Evolutionary conservation across 92 coral and sea anemone species (phyloP).

Genomic region (Porites rus): DNA sequence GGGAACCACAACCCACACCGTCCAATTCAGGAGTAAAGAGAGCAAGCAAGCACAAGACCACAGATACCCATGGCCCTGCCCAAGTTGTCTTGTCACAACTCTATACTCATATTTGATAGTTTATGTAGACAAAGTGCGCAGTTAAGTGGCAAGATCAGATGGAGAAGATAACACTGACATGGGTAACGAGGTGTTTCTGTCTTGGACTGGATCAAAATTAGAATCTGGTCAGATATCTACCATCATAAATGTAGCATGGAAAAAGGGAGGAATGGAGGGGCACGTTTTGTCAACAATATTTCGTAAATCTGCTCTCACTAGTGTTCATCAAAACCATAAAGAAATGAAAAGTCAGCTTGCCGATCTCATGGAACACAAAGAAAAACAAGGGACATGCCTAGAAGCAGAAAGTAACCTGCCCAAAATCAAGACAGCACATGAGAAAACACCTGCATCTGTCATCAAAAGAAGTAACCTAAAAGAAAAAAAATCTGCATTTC

Average conservation of each 20-base stretch:
- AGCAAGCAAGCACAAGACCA: slow-evolving; percentile 4
- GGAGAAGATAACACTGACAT: not conserved
- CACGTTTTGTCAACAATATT: slow-evolving; percentile 27
- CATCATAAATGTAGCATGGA: slow-evolving; percentile 43
- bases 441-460: not conserved
- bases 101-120: slow-evolving; percentile 40
- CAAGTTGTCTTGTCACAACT: slow-evolving; percentile 33
- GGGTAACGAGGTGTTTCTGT: slow-evolving; percentile 25
- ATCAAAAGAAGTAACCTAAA: not conserved
- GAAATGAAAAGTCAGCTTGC: slow-evolving; percentile 41
- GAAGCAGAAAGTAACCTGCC: slow-evolving; percentile 39
- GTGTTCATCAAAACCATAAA: slow-evolving; percentile 29
- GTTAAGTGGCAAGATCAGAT: slow-evolving; percentile 7
- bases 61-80: slow-evolving; percentile 19
- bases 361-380: slow-evolving; percentile 61
- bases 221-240: slow-evolving; percentile 53
- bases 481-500: slow-evolving; percentile 1
- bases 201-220: slow-evolving; percentile 45
- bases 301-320: slow-evolving; percentile 36
- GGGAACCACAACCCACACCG: too few species aligned
- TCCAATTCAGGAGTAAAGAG: too few species aligned
- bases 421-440: slow-evolving; percentile 16
- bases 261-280: slow-evolving; percentile 18
- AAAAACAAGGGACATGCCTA: slow-evolving; percentile 29
- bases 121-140: slow-evolving; percentile 35